phyloP scores from a whole-genome alignment of 2,113 vertebrate genomes.

The Prunella fulvescens region DNA sequence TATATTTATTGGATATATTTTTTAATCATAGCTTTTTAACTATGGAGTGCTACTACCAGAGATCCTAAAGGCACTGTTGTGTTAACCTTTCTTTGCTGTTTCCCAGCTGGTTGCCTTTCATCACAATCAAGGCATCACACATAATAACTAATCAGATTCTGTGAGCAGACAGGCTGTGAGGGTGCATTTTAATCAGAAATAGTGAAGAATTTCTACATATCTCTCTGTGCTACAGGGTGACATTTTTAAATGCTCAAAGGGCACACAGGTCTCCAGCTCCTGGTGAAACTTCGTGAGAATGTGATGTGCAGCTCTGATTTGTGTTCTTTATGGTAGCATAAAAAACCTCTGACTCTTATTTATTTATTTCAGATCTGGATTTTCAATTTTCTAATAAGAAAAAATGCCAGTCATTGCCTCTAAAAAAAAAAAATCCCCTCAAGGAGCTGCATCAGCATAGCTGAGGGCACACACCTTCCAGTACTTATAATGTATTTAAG shows the following conservation, averaged over 20 bases:
- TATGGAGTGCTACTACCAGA: not conserved
- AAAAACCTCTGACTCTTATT: not conserved
- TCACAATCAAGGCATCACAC: not conserved
- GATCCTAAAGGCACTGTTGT: not conserved
- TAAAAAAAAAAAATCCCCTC: not conserved
- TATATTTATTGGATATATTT: not conserved
- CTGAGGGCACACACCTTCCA: not conserved
- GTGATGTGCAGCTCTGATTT: not conserved
- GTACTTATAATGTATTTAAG: not conserved
- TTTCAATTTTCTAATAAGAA: not conserved
- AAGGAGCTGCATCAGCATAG: not conserved
- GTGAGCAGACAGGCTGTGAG: constrained; percentile 3
- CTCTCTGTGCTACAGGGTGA: not conserved
- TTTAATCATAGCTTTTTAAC: not conserved
- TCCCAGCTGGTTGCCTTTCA: constrained; percentile 24
- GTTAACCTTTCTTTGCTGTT: constrained; percentile 20
- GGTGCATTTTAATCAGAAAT: constrained; percentile 26
- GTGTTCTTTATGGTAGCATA: not conserved
- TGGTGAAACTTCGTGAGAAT: not conserved
- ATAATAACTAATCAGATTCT: constrained; percentile 34
- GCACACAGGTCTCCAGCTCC: not conserved
- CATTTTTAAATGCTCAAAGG: constrained; percentile 49
- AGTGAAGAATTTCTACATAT: not conserved
- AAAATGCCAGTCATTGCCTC: not conserved
- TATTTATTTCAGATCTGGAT: not conserved